These are phyloP conservation scores for Onychomys leucogaster DNA, from an alignment of 2,797 vertebrate genomes.

Conservation along the genomic window DNA sequence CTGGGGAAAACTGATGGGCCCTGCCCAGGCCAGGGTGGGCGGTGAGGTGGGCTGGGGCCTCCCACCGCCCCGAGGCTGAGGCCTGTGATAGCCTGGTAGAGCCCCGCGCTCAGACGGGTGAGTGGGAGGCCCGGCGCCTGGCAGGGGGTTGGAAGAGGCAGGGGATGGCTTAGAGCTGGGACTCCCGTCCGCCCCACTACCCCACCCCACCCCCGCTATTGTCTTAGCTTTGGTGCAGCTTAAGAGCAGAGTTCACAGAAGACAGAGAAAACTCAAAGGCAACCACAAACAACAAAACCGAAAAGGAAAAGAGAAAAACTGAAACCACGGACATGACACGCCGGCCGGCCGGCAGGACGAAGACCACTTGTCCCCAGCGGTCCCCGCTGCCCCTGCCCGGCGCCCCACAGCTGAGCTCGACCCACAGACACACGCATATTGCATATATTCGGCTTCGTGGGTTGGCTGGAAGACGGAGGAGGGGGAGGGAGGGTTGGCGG, in stretches of 20 bases:
- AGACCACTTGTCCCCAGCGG: neutral
- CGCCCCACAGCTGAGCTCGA: neutral
- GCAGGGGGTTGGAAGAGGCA: fast-evolving
- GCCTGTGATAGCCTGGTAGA: fast-evolving
- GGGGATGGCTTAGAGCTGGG: neutral
- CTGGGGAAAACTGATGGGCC: neutral
- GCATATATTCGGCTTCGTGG: slow-evolving; percentile 85
- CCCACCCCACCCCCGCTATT: slow-evolving; percentile 22
- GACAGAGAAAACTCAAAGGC: neutral
- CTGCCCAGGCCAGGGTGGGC: neutral
- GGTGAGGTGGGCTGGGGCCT: neutral
- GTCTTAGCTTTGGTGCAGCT: slow-evolving; percentile 68
- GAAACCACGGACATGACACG: neutral
- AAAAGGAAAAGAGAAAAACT: neutral
- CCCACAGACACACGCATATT: slow-evolving; percentile 80
- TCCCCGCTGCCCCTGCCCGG: neutral
- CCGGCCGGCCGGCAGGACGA: neutral
- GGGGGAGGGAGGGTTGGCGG: neutral
- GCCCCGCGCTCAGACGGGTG: neutral
- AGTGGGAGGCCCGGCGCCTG: neutral
- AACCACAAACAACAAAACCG: neutral
- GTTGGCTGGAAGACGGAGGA: slow-evolving; percentile 87
- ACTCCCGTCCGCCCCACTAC: too few species aligned
- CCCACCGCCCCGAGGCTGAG: too few species aligned
- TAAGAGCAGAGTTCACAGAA: neutral